Evolutionary conservation across 2,797 vertebrate species (phyloP).

Genomic region (Ispidina picta): DNA sequence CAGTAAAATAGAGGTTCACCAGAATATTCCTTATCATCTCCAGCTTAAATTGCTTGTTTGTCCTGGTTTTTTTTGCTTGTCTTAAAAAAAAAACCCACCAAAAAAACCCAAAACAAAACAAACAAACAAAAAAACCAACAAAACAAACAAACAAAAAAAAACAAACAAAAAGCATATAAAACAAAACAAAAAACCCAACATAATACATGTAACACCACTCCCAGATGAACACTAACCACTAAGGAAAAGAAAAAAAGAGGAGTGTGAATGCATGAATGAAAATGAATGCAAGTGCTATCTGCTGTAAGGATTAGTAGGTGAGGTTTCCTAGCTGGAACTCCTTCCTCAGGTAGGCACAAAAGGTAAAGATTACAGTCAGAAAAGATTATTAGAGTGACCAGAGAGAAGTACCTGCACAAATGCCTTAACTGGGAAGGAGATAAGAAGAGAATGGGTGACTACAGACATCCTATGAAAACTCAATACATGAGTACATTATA

Average conservation of each 20-base stretch:
- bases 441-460: background rate
- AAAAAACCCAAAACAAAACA: too few relatives aligned
- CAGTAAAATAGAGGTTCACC: background rate
- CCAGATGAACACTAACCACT: background rate
- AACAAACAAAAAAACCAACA: too few relatives aligned
- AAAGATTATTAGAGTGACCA: background rate
- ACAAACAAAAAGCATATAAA: too few relatives aligned
- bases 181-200: too few relatives aligned
- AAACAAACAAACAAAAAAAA: too few relatives aligned
- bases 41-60: background rate
- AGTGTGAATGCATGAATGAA: background rate
- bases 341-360: background rate
- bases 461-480: background rate
- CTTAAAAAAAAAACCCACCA: background rate
- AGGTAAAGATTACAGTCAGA: background rate
- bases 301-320: too few relatives aligned
- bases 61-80: background rate
- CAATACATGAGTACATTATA: background rate
- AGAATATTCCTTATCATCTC: background rate
- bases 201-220: too few relatives aligned
- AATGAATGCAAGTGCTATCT: background rate
- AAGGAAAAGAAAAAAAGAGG: accelerated
- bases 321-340: background rate
- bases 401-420: background rate
- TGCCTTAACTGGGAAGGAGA: too few relatives aligned